A percentile compares a stretch with the other conserved stretches of the same genome.
Evolutionary conservation across 53 echinoderm and acorn worm genomes (phyloP).

Genomic region (Hippasteria phrygiana): DNA sequence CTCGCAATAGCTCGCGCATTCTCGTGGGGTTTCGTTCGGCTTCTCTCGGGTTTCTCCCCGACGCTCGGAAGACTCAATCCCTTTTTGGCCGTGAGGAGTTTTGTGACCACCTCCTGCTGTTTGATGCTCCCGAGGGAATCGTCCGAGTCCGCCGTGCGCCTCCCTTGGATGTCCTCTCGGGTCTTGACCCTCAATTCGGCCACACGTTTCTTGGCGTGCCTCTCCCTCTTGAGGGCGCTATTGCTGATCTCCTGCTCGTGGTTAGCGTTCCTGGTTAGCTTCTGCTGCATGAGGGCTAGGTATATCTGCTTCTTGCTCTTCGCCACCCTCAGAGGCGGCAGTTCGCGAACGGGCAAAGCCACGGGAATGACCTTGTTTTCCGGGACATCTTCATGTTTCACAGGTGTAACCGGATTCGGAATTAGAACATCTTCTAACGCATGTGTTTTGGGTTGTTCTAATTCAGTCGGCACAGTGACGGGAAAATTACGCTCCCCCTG

Average conservation of each 20-base stretch:
- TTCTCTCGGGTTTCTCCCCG: constrained; percentile 19
- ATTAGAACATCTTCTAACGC: neutral
- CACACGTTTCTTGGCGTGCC: constrained; percentile 64
- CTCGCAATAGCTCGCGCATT: neutral
- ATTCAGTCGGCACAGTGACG: constrained; percentile 2
- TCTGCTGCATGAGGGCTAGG: constrained; percentile 56
- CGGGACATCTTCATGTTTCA: neutral
- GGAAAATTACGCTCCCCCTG: neutral
- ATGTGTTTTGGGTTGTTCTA: neutral
- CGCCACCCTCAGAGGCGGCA: constrained; percentile 62
- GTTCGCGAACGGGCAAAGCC: constrained; percentile 47
- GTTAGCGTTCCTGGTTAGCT: constrained; percentile 21
- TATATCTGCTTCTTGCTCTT: constrained; percentile 63
- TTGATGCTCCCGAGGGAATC: constrained; percentile 67
- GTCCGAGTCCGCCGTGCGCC: constrained; percentile 14
- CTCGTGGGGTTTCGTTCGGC: constrained; percentile 8
- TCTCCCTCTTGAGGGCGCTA: constrained; percentile 63
- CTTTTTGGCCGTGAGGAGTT: constrained; percentile 30
- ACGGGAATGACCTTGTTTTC: constrained; percentile 30
- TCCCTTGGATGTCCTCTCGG: constrained; percentile 52
- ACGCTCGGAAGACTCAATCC: constrained; percentile 5
- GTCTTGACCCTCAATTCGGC: constrained; percentile 72
- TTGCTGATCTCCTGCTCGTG: constrained; percentile 26
- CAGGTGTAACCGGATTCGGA: neutral
- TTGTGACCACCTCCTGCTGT: constrained; percentile 51